Evolutionary conservation across 2,797 vertebrate species (phyloP).

Genomic region (Oreochromis grahami): DNA sequence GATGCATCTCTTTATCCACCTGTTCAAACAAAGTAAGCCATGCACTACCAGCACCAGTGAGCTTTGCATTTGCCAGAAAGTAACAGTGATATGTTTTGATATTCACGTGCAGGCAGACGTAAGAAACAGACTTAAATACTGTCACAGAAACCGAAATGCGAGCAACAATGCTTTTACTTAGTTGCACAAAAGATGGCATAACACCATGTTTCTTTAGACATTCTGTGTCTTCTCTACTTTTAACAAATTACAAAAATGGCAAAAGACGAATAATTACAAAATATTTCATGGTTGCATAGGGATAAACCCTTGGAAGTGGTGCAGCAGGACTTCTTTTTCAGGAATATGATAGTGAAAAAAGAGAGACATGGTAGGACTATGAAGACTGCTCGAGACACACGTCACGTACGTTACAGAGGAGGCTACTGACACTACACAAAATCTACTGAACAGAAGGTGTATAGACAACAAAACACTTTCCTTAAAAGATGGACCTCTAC

Average conservation of each 20-base stretch:
- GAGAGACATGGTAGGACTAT: conserved; percentile 70
- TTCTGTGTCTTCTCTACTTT: conserved; percentile 28
- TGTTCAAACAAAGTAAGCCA: conserved; percentile 59
- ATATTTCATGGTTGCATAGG: conserved; percentile 18
- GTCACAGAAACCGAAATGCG: conserved; percentile 47
- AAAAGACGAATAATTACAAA: conserved; percentile 41
- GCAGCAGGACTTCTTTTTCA: conserved; percentile 37
- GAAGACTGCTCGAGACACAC: conserved; percentile 52
- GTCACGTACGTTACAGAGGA: conserved; percentile 59
- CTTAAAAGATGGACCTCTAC: conserved; percentile 31
- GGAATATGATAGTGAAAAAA: conserved; percentile 63
- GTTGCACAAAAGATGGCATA: conserved; percentile 40
- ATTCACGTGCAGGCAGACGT: conserved; percentile 43
- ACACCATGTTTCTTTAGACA: conserved; percentile 29
- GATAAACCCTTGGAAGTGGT: conserved; percentile 23
- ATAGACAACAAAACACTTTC: conserved; percentile 48
- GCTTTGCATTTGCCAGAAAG: conserved; percentile 35
- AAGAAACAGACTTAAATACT: conserved; percentile 38
- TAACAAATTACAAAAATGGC: conserved; percentile 35
- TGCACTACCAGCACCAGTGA: conserved; percentile 59
- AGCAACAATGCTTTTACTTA: conserved; percentile 36
- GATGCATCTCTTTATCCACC: conserved; percentile 76
- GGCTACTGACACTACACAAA: conserved; percentile 59
- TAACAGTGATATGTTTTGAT: conserved; percentile 47
- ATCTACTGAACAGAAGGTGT: conserved; percentile 46